Conservation (phyloP, 2,888 invertebrate species). For the Heliconius hortense region DNA sequence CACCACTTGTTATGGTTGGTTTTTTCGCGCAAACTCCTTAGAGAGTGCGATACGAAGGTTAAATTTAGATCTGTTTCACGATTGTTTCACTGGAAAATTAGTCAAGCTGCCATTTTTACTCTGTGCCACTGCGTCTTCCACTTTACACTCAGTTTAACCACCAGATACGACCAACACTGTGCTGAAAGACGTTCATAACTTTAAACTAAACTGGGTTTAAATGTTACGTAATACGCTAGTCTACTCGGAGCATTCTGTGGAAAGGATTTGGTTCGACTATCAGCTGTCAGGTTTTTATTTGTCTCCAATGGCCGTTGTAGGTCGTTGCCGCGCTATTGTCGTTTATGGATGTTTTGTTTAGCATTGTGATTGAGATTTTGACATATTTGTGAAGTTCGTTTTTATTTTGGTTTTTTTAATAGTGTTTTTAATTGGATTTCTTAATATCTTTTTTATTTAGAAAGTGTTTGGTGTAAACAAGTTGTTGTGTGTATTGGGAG, state of each 20-base stretch:
- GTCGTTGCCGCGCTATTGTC: slow-evolving; percentile 27
- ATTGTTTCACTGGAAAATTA: slow-evolving; percentile 40
- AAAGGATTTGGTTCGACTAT: slow-evolving; percentile 55
- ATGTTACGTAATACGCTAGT: slow-evolving; percentile 67
- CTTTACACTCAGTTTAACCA: slow-evolving; percentile 36
- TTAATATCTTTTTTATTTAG: background rate
- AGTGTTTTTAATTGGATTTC: background rate
- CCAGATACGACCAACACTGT: slow-evolving; percentile 31
- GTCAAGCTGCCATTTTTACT: slow-evolving; percentile 40
- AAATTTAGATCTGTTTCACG: slow-evolving; percentile 41
- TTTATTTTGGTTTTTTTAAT: background rate
- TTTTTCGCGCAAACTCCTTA: slow-evolving; percentile 31
- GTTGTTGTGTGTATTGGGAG: background rate
- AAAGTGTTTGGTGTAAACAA: background rate
- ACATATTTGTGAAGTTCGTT: background rate
- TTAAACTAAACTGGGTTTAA: slow-evolving; percentile 55
- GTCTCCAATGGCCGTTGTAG: slow-evolving; percentile 27
- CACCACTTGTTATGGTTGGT: slow-evolving; percentile 15
- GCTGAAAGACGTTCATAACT: slow-evolving; percentile 40
- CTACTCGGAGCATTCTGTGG: slow-evolving; percentile 61
- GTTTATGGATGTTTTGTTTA: slow-evolving; percentile 12
- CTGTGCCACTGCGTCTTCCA: slow-evolving; percentile 38
- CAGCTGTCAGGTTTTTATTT: slow-evolving; percentile 55
- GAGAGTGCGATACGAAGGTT: slow-evolving; percentile 36
- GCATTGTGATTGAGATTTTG: slow-evolving; percentile 18